Base-by-base conservation (phyloP, 2,113 vertebrate genomes). In the Ameiurus melas region DNA sequence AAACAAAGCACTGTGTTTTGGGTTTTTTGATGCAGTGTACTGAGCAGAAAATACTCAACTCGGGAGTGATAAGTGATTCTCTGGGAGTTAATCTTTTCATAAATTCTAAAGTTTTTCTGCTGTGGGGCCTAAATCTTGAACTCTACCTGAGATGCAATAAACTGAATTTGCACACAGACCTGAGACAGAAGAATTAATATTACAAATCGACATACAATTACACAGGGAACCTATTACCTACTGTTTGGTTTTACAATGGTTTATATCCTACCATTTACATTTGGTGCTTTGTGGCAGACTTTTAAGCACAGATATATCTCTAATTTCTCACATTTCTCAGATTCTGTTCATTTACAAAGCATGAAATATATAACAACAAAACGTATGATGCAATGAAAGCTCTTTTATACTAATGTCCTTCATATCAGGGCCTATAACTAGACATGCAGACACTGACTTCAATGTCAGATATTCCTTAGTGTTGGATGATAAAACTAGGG, bases 91-190 rank as follows among this genome's bases (percentile, higher is more conserved):
- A 62, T 39, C 10, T 82, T 30, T 25, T 57, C 39, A 85, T 60
- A 92, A 94, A 92, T 92, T 92, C 39, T 92, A 92, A 68, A 30
- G 53, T 36, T n/a, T 84, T 85, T 27, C 55, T 88, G 83, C 91
- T 92, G 91, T 92, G 93, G 90, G 94, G 93, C 80, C 90, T 87
- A 92, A 86, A 47, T 88, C 94, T 95, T 95, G 95, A 93, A 94
- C 92, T 95, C 95, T 95, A 95, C 95, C 95, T 96, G 95, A 96
- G 96, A 96, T 95, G 96, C 96, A 96, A 95, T 95, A 94, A 91
- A 93, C 90, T 93, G 92, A 93, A 89, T 92, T 94, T 93, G 93
- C 92, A 84, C 75, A 93, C 94, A 93, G 95, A 96, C 95, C 95
- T 96, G 94, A 96, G 95, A 95, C 93, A 94, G 93, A 92, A 94